Evolutionary conservation across 2,888 invertebrate genomes (phyloP).

Genomic region (Capitulum mitella): DNA sequence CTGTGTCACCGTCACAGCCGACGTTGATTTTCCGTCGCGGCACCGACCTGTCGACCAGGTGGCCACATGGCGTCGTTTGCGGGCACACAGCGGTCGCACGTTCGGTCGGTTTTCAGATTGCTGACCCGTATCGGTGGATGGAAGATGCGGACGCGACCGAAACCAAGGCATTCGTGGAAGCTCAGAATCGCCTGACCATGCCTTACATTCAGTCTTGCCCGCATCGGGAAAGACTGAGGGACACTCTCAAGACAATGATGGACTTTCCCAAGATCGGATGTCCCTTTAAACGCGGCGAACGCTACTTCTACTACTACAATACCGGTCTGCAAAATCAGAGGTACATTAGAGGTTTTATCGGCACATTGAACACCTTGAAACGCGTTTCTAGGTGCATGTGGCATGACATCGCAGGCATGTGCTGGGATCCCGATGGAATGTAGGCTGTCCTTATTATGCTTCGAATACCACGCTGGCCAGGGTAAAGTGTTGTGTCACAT

Average conservation of each 20-base stretch:
- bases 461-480: too few relatives aligned
- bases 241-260: constrained; percentile 81
- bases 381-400: too few relatives aligned
- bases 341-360: too few relatives aligned
- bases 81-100: constrained; percentile 15
- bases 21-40: not conserved
- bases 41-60: not conserved
- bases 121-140: constrained; percentile 91
- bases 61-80: not conserved
- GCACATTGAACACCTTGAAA: too few relatives aligned
- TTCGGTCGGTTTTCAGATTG: constrained; percentile 59
- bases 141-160: constrained; percentile 91
- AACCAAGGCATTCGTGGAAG: constrained; percentile 80
- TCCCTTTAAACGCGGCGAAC: constrained; percentile 69
- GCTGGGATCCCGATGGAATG: too few relatives aligned
- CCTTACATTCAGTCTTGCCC: constrained; percentile 74
- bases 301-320: constrained; percentile 88
- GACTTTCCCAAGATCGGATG: constrained; percentile 93
- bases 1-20: too few relatives aligned
- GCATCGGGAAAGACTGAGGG: constrained; percentile 62
- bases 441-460: too few relatives aligned
- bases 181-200: constrained; percentile 77
- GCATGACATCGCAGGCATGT: too few relatives aligned
- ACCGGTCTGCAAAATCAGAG: constrained; percentile 94
- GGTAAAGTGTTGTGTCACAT: too few relatives aligned